Evolutionary conservation across 2,797 vertebrate species (phyloP).

Genomic region (Mycteria americana): DNA sequence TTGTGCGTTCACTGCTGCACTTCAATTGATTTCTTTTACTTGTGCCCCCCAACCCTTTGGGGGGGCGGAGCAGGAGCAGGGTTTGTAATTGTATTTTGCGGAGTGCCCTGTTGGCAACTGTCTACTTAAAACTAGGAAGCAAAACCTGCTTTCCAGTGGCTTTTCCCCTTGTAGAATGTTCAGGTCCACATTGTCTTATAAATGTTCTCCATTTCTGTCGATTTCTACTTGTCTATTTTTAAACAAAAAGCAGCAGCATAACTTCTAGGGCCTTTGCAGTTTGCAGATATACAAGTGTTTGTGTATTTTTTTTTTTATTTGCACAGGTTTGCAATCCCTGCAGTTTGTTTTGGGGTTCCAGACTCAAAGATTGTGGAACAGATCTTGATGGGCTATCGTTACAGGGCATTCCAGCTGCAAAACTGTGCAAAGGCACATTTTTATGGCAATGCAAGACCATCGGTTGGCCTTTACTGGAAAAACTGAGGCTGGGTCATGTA

Average conservation of each 20-base stretch:
- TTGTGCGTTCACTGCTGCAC: fast-evolving
- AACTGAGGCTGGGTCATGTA: background rate
- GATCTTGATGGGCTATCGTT: background rate
- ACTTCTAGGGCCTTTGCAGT: too few species aligned
- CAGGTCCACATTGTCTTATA: background rate
- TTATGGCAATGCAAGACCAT: background rate
- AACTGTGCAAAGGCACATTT: background rate
- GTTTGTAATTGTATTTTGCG: background rate
- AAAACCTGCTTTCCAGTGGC: background rate
- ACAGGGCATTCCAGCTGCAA: background rate
- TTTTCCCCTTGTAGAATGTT: background rate
- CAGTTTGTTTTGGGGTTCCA: background rate
- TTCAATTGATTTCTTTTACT: background rate
- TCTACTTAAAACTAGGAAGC: background rate
- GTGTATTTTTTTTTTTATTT: background rate
- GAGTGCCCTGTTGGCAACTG: background rate
- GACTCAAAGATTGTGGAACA: too few species aligned
- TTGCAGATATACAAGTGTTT: background rate
- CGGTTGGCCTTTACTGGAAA: background rate
- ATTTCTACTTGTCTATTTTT: background rate
- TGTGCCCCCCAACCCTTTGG: fast-evolving
- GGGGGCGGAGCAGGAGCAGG: background rate
- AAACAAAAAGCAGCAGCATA: background rate
- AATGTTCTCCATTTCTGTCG: background rate
- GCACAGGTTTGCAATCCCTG: background rate